These are phyloP conservation scores for Cladopsammia gracilis DNA, from an alignment of 64 coral and sea anemone species.

Conservation along the genomic window DNA sequence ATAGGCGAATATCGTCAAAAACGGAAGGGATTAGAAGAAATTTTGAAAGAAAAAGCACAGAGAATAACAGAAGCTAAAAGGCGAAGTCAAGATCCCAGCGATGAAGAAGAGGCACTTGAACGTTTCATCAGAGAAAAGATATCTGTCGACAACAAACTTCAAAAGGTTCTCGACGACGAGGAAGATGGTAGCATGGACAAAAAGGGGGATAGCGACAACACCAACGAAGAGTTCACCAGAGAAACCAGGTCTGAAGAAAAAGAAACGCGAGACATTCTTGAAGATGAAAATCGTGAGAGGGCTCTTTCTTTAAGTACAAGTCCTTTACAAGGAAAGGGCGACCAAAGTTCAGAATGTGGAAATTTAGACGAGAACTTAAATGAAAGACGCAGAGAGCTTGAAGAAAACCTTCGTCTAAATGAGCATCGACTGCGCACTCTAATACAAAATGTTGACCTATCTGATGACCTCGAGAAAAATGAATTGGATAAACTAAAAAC, in stretches of 20 bases:
- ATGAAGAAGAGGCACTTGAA: conserved; percentile 10
- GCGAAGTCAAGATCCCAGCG: not conserved
- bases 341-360: not conserved
- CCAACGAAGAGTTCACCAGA: no score
- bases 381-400: conserved; percentile 5
- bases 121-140: conserved; percentile 1
- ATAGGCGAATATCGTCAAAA: not conserved
- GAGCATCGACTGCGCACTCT: conserved; percentile 2
- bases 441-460: not conserved
- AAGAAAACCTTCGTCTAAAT: not conserved
- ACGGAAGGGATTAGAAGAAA: not conserved
- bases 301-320: no score
- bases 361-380: not conserved
- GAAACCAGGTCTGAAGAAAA: no score
- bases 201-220: no score
- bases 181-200: not conserved
- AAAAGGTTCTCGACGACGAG: not conserved
- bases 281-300: no score
- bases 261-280: not conserved
- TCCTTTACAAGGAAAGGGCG: not conserved
- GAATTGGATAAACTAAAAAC: conserved; percentile 6
- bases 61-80: conserved; percentile 20
- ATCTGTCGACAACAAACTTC: not conserved
- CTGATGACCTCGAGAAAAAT: not conserved
- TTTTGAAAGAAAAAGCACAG: conserved; percentile 12